Evolutionary conservation across 2,888 invertebrate species (phyloP).

Genomic region (Erebia ligea): DNA sequence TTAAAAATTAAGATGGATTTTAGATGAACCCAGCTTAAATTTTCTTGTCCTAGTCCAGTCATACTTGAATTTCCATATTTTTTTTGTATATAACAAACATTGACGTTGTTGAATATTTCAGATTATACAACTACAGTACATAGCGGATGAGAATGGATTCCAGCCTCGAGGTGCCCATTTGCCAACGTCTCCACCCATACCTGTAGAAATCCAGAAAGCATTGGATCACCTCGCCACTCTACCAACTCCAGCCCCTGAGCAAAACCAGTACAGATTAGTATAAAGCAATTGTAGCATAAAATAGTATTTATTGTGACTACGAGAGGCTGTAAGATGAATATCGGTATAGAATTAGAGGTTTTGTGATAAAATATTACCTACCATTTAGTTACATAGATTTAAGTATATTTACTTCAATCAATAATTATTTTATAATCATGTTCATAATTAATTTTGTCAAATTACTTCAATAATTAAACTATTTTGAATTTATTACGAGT

Average conservation of each 20-base stretch:
- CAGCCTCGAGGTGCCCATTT: constrained; percentile 86
- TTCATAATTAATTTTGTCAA: not conserved
- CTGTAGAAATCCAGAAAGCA: constrained; percentile 86
- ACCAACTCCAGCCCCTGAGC: constrained; percentile 75
- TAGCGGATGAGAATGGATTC: constrained; percentile 89
- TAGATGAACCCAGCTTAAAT: no score
- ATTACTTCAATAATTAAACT: constrained; percentile 3
- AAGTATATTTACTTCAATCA: not conserved
- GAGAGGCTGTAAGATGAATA: constrained; percentile 20
- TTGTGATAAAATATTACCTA: constrained; percentile 8
- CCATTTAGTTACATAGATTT: not conserved
- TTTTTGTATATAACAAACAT: no score
- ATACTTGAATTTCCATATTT: no score
- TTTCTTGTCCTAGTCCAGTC: no score
- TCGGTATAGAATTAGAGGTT: not conserved
- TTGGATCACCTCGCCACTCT: constrained; percentile 85
- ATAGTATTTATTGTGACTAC: constrained; percentile 23
- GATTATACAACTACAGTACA: constrained; percentile 84
- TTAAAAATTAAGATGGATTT: no score
- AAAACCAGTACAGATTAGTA: constrained; percentile 36
- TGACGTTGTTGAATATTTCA: constrained; percentile 47
- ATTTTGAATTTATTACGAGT: constrained; percentile 4
- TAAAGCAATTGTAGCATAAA: constrained; percentile 20
- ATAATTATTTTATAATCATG: not conserved
- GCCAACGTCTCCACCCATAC: constrained; percentile 87